These are phyloP conservation scores for Euplexia lucipara DNA, from an alignment of 2,888 invertebrate species.

Conservation along the genomic window DNA sequence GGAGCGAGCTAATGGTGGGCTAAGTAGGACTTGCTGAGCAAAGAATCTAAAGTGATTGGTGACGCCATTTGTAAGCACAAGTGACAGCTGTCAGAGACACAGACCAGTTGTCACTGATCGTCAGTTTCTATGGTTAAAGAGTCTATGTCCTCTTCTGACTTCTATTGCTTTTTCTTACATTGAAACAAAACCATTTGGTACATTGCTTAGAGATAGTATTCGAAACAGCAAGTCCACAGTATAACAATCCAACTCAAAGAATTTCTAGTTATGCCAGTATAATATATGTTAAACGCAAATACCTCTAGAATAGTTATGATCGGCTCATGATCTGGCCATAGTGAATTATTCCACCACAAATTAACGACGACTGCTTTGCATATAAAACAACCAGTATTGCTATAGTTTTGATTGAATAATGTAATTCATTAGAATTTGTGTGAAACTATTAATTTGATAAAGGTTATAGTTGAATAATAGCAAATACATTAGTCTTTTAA, in stretches of 20 bases:
- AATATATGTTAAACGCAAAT: constrained; percentile 23
- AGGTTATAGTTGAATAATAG: no score
- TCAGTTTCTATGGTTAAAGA: no score
- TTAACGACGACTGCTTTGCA: constrained; percentile 43
- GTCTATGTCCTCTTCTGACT: no score
- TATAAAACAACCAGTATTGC: constrained; percentile 37
- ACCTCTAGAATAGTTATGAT: constrained; percentile 11
- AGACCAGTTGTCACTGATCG: no score
- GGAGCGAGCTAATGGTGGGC: no score
- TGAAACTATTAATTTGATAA: constrained; percentile 9
- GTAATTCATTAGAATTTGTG: constrained; percentile 21
- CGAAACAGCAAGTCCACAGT: not conserved
- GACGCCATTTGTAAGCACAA: no score
- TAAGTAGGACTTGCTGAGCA: no score
- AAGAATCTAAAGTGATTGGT: no score
- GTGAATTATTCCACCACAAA: constrained; percentile 49
- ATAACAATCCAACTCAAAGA: constrained; percentile 9
- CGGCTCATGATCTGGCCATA: constrained; percentile 17
- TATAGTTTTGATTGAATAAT: constrained; percentile 16
- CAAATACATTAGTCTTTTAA: no score
- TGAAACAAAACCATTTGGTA: not conserved
- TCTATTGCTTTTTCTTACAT: no score
- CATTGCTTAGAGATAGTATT: not conserved
- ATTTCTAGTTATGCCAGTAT: constrained; percentile 27
- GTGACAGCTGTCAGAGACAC: no score